Evolutionary conservation across 2,888 invertebrate species (phyloP).

Genomic region (Polia nebulosa): DNA sequence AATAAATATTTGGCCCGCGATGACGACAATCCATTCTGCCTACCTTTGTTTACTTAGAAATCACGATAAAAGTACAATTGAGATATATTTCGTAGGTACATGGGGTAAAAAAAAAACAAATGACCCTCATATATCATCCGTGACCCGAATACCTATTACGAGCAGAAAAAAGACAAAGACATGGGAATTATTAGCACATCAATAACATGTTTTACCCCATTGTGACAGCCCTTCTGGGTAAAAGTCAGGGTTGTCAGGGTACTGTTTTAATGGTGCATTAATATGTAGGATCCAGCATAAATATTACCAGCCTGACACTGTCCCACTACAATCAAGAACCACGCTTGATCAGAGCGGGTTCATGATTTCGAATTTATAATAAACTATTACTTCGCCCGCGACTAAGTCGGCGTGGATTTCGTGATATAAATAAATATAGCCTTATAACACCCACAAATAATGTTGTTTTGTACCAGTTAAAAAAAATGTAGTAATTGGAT

Average conservation of each 20-base stretch:
- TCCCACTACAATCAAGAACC: too few species aligned
- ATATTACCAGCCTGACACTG: background rate
- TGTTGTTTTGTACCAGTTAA: too few species aligned
- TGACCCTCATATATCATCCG: constrained; percentile 29
- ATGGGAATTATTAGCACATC: constrained; percentile 52
- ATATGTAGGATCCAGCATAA: background rate
- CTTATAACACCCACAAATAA: too few species aligned
- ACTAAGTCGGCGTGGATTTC: too few species aligned
- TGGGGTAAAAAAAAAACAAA: constrained; percentile 10
- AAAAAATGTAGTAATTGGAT: too few species aligned
- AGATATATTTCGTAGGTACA: constrained; percentile 3
- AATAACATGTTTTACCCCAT: constrained; percentile 33
- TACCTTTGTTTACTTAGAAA: background rate
- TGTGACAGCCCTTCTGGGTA: constrained; percentile 9
- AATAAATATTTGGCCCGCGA: too few species aligned
- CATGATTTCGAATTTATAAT: too few species aligned
- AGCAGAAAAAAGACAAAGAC: constrained; percentile 35
- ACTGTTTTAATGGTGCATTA: background rate
- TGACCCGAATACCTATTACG: constrained; percentile 39
- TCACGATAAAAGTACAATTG: constrained; percentile 13
- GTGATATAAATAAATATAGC: too few species aligned
- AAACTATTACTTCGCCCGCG: too few species aligned
- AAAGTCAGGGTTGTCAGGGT: constrained; percentile 6
- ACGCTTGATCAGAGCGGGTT: too few species aligned
- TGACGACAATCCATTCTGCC: too few species aligned